phyloP scores from a whole-genome alignment of 64 coral and sea anemone genomes.

The Stylophora pistillata region DNA sequence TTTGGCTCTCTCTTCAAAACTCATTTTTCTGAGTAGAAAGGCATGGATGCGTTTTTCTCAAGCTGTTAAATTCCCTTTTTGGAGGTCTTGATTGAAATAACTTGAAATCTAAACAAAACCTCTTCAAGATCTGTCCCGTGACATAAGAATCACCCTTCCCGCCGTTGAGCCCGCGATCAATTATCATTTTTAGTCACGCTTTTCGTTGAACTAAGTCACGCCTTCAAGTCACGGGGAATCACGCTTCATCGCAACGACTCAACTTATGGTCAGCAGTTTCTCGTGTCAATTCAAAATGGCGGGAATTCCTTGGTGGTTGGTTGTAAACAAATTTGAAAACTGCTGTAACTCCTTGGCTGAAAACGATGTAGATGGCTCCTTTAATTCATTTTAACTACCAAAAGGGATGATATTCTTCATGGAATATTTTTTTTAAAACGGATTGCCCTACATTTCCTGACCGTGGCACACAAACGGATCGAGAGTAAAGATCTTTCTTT shows the following conservation, averaged over 20 bases:
- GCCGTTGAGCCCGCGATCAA: not conserved
- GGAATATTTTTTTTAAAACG: not conserved
- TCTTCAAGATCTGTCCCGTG: no score
- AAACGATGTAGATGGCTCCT: not conserved
- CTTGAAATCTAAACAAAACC: no score
- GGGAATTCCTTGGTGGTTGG: not conserved
- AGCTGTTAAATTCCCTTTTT: no score
- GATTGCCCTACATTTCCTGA: not conserved
- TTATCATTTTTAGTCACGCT: not conserved
- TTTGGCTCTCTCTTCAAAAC: slow-evolving; percentile 37
- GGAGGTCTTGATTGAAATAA: no score
- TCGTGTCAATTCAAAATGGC: slow-evolving; percentile 17
- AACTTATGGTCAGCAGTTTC: not conserved
- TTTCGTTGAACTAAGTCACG: no score
- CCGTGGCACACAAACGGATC: no score
- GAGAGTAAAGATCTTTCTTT: no score
- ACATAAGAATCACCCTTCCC: not conserved
- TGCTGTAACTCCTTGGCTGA: not conserved
- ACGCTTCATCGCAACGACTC: not conserved
- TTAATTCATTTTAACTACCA: not conserved
- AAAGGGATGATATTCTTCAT: not conserved
- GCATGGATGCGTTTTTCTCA: not conserved
- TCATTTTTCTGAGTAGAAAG: not conserved
- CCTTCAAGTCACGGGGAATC: no score
- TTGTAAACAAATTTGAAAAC: slow-evolving; percentile 18